A percentile compares a stretch with the other conserved stretches of the same genome.
Evolutionary conservation across 2,888 invertebrate species (phyloP).

Genomic region (Xestobium rufovillosum): DNA sequence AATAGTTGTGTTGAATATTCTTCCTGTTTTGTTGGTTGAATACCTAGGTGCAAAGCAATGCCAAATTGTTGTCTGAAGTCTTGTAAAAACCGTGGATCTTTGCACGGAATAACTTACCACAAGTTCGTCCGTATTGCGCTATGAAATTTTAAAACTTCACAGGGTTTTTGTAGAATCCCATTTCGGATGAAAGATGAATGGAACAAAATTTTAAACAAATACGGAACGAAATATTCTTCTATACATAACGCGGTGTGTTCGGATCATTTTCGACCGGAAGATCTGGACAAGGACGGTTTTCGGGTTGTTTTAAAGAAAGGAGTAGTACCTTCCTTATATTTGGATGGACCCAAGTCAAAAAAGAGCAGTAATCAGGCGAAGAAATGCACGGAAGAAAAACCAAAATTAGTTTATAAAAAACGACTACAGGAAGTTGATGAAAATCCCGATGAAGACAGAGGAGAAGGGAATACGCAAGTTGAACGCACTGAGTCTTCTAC

Average conservation of each 20-base stretch:
- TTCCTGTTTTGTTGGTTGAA: too few relatives aligned
- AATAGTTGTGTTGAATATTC: too few relatives aligned
- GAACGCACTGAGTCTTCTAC: too few relatives aligned
- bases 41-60: too few relatives aligned
- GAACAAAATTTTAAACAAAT: conserved; percentile 1
- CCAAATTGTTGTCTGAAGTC: conserved; percentile 1
- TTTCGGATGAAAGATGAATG: conserved; percentile 3
- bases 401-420: too few relatives aligned
- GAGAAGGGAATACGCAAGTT: too few relatives aligned
- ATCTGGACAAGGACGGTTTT: conserved; percentile 1
- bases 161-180: not conserved
- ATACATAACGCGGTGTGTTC: conserved; percentile 2
- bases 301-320: conserved; percentile 1
- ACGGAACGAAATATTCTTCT: not conserved
- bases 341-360: conserved; percentile 1
- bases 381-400: too few relatives aligned
- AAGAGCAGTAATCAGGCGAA: too few relatives aligned
- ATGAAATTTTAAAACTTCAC: not conserved
- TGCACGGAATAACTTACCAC: not conserved
- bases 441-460: too few relatives aligned
- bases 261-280: not conserved
- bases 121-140: not conserved
- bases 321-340: not conserved
- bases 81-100: not conserved
- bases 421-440: too few relatives aligned